Percentiles rank a stretch among this genome's conserved stretches.
Evolutionary conservation across 2,888 invertebrate genomes (phyloP).

Genomic region (Phoenoteleia sp.): DNA sequence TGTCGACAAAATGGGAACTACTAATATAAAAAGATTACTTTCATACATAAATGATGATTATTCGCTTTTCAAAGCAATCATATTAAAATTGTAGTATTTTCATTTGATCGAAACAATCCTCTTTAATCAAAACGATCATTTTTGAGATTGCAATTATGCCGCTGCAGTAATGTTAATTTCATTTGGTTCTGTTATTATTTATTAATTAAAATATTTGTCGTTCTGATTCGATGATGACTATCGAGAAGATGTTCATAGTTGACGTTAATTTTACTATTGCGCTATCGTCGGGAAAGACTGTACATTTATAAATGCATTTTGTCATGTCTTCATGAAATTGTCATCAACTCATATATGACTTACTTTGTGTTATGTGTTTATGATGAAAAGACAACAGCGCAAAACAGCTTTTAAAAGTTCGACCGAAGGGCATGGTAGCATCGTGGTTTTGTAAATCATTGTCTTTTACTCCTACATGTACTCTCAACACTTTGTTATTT

Average conservation of each 20-base stretch:
- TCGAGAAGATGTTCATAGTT: background rate
- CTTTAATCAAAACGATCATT: too few species aligned
- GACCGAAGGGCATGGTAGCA: background rate
- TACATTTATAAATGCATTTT: conserved; percentile 7
- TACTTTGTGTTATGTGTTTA: conserved; percentile 37
- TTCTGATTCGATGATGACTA: background rate
- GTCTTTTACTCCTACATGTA: conserved; percentile 36
- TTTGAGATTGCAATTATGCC: too few species aligned
- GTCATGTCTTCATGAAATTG: conserved; percentile 52
- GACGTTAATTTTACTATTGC: conserved; percentile 21
- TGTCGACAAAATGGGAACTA: too few species aligned
- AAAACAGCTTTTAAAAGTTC: background rate
- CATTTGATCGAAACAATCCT: too few species aligned
- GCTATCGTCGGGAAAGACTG: background rate
- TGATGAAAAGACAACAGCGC: conserved; percentile 3
- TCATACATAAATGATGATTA: too few species aligned
- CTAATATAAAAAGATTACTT: too few species aligned
- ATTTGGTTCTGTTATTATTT: conserved; percentile 32
- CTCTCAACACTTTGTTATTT: conserved; percentile 80
- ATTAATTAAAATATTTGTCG: conserved; percentile 43
- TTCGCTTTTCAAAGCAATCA: too few species aligned
- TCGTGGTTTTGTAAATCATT: conserved; percentile 14
- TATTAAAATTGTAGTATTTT: too few species aligned
- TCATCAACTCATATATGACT: conserved; percentile 31
- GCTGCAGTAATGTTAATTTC: conserved; percentile 14